Base-by-base conservation (phyloP, 1,140 invertebrate species). In the Episyrphus balteatus region DNA sequence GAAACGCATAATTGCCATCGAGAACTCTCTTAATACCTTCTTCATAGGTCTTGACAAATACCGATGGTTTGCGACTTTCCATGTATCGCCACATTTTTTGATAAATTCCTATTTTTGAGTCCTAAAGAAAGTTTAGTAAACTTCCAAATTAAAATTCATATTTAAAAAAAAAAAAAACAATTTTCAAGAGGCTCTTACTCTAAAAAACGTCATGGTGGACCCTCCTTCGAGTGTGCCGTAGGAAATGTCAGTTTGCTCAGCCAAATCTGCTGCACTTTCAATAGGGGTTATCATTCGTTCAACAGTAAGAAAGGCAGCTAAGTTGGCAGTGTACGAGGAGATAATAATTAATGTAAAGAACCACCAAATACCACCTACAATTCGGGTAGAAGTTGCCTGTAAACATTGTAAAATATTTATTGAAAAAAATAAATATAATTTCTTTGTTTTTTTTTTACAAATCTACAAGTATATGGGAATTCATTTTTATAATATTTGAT, bases 311-410 rank as follows among this genome's bases (percentile, higher is more conserved):
- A 94, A 97, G 15, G 92, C 92, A 11, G 93, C 92, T 37, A 96
- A 71, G 69, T 96, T 96, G 1, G 92, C 92, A 0, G 92, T 97
- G 62, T 97, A 97, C 0, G 89, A 93, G 0, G 89, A 87, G 12
- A 91, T 89, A 76, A 96, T 92, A 51, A 96, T 96, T 0, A 96
- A 71, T 0, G 86, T 87, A 61, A 94, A 96, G 58, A 94, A 92
- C 83, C 88, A 93, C 91, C 92, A 96, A 71, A 94, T 94, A 26
- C 88, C 88, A 18, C 90, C 89, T 2, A 96, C 88, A 53, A 95
- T 90, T 46, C 92, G 73, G 5, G 92, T 95, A 1, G 90, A 94
- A 2, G 90, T 86, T 3, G 92, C 91, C 82, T 90, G 69, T 47
- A 26, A 26, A n/a, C n/a, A n/a, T n/a, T n/a, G n/a, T n/a, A n/a